Percentiles rank a stretch among this genome's conserved stretches.
These are phyloP conservation scores for Hypselothyrea guttata DNA, from an alignment of 2,888 invertebrate genomes.

Conservation along the genomic window DNA sequence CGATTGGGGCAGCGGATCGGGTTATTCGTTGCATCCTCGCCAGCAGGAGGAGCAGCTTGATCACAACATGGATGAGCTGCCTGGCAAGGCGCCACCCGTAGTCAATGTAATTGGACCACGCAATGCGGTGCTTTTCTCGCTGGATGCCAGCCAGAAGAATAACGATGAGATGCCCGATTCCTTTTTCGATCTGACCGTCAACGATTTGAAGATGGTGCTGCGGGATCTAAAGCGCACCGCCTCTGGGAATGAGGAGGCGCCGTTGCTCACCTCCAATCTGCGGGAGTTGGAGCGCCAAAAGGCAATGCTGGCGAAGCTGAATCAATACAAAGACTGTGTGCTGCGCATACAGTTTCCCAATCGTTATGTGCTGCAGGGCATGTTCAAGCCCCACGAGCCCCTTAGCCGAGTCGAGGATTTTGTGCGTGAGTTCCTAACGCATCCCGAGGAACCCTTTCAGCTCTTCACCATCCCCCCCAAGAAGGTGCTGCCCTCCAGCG, in stretches of 20 bases:
- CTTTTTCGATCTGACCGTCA: conserved; percentile 93
- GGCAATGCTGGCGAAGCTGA: conserved; percentile 84
- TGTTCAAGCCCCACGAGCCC: conserved; percentile 90
- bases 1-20: conserved; percentile 80
- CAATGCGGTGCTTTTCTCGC: conserved; percentile 89
- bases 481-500: conserved; percentile 85
- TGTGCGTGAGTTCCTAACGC: conserved; percentile 87
- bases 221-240: conserved; percentile 88
- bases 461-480: conserved; percentile 94
- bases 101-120: conserved; percentile 82
- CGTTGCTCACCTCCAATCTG: conserved; percentile 87
- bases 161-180: conserved; percentile 90
- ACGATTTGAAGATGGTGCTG: conserved; percentile 90
- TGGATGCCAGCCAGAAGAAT: conserved; percentile 85
- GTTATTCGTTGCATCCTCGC: conserved; percentile 66
- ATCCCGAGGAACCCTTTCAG: conserved; percentile 87
- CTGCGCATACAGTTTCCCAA: conserved; percentile 94
- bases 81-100: conserved; percentile 60
- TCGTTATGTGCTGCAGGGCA: conserved; percentile 91
- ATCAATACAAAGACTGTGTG: conserved; percentile 89
- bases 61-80: conserved; percentile 45
- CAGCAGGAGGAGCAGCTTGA: conserved; percentile 22
- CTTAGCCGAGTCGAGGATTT: conserved; percentile 88
- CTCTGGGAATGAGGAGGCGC: conserved; percentile 87
- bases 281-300: conserved; percentile 85